A percentile compares a stretch with the other conserved stretches of the same genome.
These are phyloP conservation scores for Sipha maydis DNA, from an alignment of 2,888 invertebrate genomes.

Conservation along the genomic window DNA sequence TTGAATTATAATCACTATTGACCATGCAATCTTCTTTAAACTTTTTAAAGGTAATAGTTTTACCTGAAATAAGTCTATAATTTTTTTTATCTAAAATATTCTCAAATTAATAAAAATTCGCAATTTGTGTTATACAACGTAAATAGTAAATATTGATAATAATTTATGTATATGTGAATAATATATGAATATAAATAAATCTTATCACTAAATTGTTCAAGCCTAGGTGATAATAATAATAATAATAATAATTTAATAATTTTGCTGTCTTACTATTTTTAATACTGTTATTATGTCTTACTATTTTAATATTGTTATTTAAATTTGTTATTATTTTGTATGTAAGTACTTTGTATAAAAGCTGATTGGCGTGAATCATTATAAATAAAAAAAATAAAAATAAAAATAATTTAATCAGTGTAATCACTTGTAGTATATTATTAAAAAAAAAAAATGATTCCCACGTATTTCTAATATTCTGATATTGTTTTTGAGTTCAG, in stretches of 20 bases:
- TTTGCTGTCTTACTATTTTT: too few species aligned
- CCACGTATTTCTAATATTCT: slow-evolving; percentile 1
- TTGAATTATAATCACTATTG: slow-evolving; percentile 9
- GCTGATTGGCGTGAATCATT: too few species aligned
- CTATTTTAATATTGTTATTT: too few species aligned
- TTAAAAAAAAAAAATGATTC: slow-evolving; percentile 15
- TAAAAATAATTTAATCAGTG: not conserved
- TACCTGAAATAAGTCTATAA: not conserved
- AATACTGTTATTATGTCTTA: too few species aligned
- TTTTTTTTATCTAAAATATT: not conserved
- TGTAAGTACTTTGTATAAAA: too few species aligned
- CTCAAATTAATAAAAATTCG: too few species aligned
- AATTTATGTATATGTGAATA: not conserved
- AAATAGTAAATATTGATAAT: not conserved
- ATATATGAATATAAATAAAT: not conserved
- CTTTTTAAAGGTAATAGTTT: not conserved
- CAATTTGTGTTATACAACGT: not conserved
- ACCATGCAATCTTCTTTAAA: not conserved
- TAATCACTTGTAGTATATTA: not conserved
- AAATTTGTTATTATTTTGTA: too few species aligned
- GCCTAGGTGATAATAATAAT: not conserved
- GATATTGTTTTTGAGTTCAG: not conserved
- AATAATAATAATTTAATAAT: too few species aligned
- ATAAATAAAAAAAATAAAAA: too few species aligned
- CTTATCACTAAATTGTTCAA: not conserved